A percentile compares a stretch with the other conserved stretches of the same genome.
These are phyloP conservation scores for Andrena cerasifolii DNA, from an alignment of 1,140 invertebrate genomes.

Conservation along the genomic window DNA sequence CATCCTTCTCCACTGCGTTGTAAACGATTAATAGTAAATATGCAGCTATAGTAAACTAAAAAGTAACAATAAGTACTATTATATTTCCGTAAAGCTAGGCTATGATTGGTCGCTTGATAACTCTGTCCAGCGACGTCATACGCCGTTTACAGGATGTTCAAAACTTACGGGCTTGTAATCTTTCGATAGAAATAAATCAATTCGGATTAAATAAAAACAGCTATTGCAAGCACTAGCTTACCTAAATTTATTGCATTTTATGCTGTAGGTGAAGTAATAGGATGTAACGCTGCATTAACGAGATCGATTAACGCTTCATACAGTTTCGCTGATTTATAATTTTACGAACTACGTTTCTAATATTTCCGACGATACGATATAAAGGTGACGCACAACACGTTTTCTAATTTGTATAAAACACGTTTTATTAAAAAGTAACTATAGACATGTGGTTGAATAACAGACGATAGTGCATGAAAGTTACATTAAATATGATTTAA, in stretches of 20 bases:
- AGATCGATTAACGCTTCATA: neutral
- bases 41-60: neutral
- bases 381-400: neutral
- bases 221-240: too few relatives aligned
- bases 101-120: neutral
- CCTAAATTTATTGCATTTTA: neutral
- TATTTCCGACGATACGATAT: neutral
- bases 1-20: neutral
- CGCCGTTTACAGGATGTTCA: neutral
- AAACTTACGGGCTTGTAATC: neutral
- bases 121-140: neutral
- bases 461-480: conserved; percentile 19
- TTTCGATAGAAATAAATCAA: neutral
- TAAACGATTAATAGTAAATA: neutral
- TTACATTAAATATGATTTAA: conserved; percentile 51
- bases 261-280: conserved; percentile 3
- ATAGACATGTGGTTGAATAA: conserved; percentile 38
- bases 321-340: conserved; percentile 5
- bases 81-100: neutral
- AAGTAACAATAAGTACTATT: neutral
- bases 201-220: neutral
- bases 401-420: conserved; percentile 27
- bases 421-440: conserved; percentile 25
- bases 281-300: neutral
- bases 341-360: conserved; percentile 4